A percentile compares a stretch with the other conserved stretches of the same genome.
Evolutionary conservation across 2,888 invertebrate genomes (phyloP).

Genomic region (Oxycera nigricornis): DNA sequence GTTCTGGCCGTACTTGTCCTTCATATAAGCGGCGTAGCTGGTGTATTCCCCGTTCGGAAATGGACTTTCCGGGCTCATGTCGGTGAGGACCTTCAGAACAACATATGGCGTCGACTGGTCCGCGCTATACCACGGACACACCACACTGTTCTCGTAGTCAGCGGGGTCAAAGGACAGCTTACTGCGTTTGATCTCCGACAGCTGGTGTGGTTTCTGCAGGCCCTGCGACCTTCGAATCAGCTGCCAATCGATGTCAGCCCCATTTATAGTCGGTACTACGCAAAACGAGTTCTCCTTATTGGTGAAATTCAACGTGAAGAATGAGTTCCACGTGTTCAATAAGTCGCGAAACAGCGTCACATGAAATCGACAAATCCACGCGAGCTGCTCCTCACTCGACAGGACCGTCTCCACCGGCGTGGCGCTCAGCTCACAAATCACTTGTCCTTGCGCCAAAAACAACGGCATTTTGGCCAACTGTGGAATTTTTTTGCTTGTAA

Average conservation of each 20-base stretch:
- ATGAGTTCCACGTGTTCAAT: slow-evolving; percentile 69
- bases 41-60: slow-evolving; percentile 70
- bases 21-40: slow-evolving; percentile 79
- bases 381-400: slow-evolving; percentile 63
- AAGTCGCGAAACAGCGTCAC: slow-evolving; percentile 77
- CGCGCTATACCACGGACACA: slow-evolving; percentile 84
- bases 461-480: slow-evolving; percentile 74
- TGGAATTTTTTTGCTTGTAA: slow-evolving; percentile 69
- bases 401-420: slow-evolving; percentile 65
- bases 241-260: slow-evolving; percentile 69
- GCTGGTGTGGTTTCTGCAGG: slow-evolving; percentile 60
- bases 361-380: slow-evolving; percentile 71
- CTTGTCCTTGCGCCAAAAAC: slow-evolving; percentile 72
- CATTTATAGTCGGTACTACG: slow-evolving; percentile 62
- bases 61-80: slow-evolving; percentile 69
- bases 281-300: slow-evolving; percentile 66
- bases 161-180: slow-evolving; percentile 64
- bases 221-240: slow-evolving; percentile 63
- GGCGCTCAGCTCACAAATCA: slow-evolving; percentile 59
- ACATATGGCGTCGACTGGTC: slow-evolving; percentile 67
- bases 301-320: slow-evolving; percentile 67
- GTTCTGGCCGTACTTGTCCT: slow-evolving; percentile 72
- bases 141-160: slow-evolving; percentile 75
- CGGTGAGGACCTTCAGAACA: slow-evolving; percentile 72
- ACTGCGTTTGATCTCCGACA: slow-evolving; percentile 64